Percentiles rank a stretch among this genome's conserved stretches.
phyloP scores from a whole-genome alignment of 2,113 vertebrate species.

The Perca schrenkii region DNA sequence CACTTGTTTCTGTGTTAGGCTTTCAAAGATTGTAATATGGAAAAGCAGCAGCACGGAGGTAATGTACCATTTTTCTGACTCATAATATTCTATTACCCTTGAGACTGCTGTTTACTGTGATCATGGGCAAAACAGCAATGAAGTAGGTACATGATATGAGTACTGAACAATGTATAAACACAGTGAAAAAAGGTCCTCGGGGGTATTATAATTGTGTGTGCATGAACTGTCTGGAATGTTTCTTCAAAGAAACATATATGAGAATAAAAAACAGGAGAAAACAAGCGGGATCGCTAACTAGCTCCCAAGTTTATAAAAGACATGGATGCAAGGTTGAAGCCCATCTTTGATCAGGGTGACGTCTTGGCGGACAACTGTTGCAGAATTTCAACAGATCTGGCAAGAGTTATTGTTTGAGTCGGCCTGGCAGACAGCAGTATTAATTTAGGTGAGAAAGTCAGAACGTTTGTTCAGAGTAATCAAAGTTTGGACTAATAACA shows the following conservation, averaged over 20 bases:
- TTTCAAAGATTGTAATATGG: not conserved
- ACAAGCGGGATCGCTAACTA: not conserved
- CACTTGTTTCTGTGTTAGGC: not conserved
- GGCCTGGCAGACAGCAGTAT: not conserved
- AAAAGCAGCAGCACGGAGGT: slow-evolving; percentile 1
- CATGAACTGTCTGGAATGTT: not conserved
- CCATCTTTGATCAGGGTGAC: slow-evolving; percentile 17
- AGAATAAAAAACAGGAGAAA: not conserved
- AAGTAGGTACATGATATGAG: slow-evolving; percentile 9
- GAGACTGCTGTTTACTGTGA: slow-evolving; percentile 33
- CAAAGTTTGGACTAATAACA: not conserved
- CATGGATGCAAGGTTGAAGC: slow-evolving; percentile 10
- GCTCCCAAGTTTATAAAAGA: slow-evolving; percentile 16
- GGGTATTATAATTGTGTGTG: not conserved
- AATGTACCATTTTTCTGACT: not conserved
- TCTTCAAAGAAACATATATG: slow-evolving; percentile 9
- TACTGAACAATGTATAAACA: slow-evolving; percentile 9
- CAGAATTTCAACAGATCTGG: not conserved
- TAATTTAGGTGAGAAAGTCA: not conserved
- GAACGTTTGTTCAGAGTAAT: not conserved
- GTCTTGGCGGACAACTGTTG: not conserved
- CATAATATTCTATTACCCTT: not conserved
- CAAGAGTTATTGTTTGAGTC: not conserved
- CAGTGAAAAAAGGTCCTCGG: not conserved
- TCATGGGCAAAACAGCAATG: slow-evolving; percentile 10